These are phyloP conservation scores for Zosterops lateralis DNA, from an alignment of 2,113 vertebrate species.

Conservation along the genomic window DNA sequence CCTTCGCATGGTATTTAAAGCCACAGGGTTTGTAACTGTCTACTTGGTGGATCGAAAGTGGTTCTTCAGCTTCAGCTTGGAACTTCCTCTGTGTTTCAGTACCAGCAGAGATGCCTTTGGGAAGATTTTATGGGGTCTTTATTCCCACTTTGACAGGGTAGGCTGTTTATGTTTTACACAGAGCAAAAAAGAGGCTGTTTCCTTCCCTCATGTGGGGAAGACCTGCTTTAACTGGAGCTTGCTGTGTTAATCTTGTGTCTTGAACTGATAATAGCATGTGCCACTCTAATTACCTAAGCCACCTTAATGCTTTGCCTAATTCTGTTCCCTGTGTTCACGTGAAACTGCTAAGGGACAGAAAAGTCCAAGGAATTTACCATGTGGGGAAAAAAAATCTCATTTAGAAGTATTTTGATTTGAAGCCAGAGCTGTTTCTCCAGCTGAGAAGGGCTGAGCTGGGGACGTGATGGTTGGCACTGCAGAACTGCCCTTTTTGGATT, in stretches of 20 bases:
- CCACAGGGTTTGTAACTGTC: not conserved
- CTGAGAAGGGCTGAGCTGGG: not conserved
- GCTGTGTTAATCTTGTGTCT: slow-evolving; percentile 51
- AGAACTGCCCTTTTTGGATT: not conserved
- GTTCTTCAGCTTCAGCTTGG: not conserved
- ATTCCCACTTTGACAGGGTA: not conserved
- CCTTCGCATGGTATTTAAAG: not conserved
- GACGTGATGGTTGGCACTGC: not conserved
- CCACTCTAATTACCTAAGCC: slow-evolving; percentile 62
- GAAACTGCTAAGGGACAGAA: slow-evolving; percentile 61
- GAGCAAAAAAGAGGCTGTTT: not conserved
- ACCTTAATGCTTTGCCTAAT: slow-evolving; percentile 61
- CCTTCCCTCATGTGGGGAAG: not conserved
- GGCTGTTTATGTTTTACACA: not conserved
- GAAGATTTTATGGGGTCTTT: not conserved
- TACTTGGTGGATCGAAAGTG: not conserved
- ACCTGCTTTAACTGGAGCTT: slow-evolving; percentile 42
- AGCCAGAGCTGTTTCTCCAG: not conserved
- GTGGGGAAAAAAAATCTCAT: not conserved
- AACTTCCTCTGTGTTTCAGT: not conserved
- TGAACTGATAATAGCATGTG: slow-evolving; percentile 67
- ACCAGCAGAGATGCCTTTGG: not conserved
- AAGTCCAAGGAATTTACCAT: slow-evolving; percentile 55
- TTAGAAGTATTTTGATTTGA: slow-evolving; percentile 8
- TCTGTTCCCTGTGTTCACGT: slow-evolving; percentile 58